These are phyloP conservation scores for Eufriesea mexicana DNA, from an alignment of 1,140 invertebrate genomes.

Conservation along the genomic window DNA sequence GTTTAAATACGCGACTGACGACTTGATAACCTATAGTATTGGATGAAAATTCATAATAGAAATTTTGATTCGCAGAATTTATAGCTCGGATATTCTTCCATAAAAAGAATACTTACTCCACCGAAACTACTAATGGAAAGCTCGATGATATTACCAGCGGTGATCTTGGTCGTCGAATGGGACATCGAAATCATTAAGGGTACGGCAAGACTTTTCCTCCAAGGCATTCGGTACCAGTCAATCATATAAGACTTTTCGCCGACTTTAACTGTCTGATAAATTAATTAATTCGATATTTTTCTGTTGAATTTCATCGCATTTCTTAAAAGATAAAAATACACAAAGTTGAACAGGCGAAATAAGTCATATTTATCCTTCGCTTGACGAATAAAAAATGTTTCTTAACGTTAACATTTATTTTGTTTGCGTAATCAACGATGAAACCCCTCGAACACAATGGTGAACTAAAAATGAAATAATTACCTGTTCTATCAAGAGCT, in stretches of 20 bases:
- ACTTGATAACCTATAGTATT: slow-evolving; percentile 52
- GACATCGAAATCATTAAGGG: slow-evolving; percentile 68
- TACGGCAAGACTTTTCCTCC: slow-evolving; percentile 48
- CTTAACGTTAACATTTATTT: background rate
- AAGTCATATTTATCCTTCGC: too few relatives aligned
- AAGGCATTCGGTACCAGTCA: slow-evolving; percentile 63
- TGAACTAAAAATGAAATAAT: background rate
- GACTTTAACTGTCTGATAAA: slow-evolving; percentile 54
- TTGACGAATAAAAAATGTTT: too few relatives aligned
- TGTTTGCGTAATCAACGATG: background rate
- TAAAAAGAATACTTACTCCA: slow-evolving; percentile 55
- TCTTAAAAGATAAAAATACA: too few relatives aligned
- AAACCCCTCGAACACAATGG: background rate
- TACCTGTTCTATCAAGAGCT: slow-evolving; percentile 68
- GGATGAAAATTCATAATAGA: background rate
- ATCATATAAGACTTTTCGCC: slow-evolving; percentile 63
- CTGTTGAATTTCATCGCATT: background rate
- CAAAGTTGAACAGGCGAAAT: too few relatives aligned
- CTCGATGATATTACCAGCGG: slow-evolving; percentile 65
- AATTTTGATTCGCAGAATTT: background rate
- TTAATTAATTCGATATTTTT: background rate
- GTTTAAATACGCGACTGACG: slow-evolving; percentile 50
- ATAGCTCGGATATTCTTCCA: too few relatives aligned
- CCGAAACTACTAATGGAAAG: slow-evolving; percentile 66
- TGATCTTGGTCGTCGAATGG: slow-evolving; percentile 56